Evolutionary conservation across 2,113 vertebrate species (phyloP), one percentile per base, ranked within the genome.

Genomic region (Pavo muticus): DNA sequence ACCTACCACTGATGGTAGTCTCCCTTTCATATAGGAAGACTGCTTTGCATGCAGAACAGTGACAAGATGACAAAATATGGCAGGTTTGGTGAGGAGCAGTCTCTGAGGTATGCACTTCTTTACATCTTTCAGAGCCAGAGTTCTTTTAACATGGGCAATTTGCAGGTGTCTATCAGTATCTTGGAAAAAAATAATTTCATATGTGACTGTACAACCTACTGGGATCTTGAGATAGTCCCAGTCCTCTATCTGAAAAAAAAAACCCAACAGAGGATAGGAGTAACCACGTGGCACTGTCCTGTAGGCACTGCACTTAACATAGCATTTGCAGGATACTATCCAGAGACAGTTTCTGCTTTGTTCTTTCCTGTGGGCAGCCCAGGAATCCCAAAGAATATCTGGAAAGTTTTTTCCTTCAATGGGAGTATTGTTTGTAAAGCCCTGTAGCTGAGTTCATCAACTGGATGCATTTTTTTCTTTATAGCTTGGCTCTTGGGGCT

Each of bases 321-420:
- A 54, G n/a, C 16, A 35, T 18, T 56, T 1, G 1, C 30, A 87
- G 17, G 0, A 0, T 30, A 7, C 29, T 67, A 64, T 81, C 32
- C 19, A 39, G 29, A 50, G 57, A 93, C 74, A 87, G 63, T 60
- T 48, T 84, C 23, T 3, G 17, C 85, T 90, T 70, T 70, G 37
- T 74, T 92, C 87, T 76, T 75, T 59, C 67, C 59, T 59, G 9
- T 67, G 56, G 67, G 52, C 89, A 72, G 57, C 39, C 76, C 73
- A 68, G 65, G 57, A 85, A 69, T 82, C 78, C 59, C 48, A 67
- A 70, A 85, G 40, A 54, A 29, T 64, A 60, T 67, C 81, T 79
- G 63, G 40, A 45, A 70, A 79, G 40, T 39, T 42, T 91, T 70
- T 87, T 71, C 65, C 84, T 88, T 90, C 84, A 91, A 24, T 5